Percentiles rank a stretch among this genome's conserved stretches.
Conservation (phyloP, 2,113 vertebrate species). For the Tupaia chinensis region DNA sequence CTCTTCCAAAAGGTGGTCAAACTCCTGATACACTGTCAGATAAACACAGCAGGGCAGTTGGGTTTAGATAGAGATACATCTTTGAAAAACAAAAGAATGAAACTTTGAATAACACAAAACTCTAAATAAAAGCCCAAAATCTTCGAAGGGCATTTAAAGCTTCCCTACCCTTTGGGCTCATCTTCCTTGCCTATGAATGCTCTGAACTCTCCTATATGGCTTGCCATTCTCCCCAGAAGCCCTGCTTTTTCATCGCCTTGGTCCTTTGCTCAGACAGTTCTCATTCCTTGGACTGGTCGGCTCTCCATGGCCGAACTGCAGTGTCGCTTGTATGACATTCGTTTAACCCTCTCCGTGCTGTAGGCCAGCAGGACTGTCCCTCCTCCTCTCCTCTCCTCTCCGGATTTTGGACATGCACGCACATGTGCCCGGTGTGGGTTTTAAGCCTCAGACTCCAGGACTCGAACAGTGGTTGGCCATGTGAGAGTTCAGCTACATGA, state of each 20-base stretch:
- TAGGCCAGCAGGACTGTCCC: neutral
- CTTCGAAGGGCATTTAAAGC: neutral
- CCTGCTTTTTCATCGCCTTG: neutral
- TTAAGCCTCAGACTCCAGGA: no score
- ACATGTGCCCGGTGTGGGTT: no score
- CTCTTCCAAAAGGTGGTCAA: constrained; percentile 97
- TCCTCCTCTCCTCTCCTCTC: no score
- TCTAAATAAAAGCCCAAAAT: neutral
- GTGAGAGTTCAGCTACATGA: no score
- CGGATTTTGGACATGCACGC: no score
- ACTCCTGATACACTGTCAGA: constrained; percentile 96
- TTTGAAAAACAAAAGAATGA: neutral
- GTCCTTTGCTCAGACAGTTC: neutral
- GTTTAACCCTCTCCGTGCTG: neutral
- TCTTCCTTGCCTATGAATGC: no score
- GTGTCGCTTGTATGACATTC: neutral
- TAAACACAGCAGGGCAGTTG: neutral
- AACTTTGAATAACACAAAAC: neutral
- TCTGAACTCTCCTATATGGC: neutral
- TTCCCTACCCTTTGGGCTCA: neutral
- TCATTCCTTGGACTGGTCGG: no score
- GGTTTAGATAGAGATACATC: neutral
- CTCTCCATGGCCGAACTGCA: neutral
- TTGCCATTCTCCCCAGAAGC: neutral
- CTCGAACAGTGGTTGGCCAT: no score